phyloP scores from a whole-genome alignment of 2,113 vertebrate genomes.

The Pelusios castaneus region DNA sequence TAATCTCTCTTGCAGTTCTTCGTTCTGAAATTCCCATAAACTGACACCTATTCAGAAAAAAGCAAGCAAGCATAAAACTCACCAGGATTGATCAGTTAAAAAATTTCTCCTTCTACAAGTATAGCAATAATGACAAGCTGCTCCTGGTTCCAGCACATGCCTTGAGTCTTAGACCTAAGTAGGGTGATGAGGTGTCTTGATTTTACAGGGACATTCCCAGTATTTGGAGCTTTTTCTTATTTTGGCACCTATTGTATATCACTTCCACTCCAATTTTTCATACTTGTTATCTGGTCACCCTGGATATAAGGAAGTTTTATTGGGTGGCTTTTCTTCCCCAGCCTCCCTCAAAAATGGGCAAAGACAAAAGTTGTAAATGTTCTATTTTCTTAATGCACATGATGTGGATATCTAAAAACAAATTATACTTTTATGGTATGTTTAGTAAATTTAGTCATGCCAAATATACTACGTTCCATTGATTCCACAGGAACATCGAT shows the following conservation, averaged over 20 bases:
- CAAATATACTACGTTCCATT: neutral
- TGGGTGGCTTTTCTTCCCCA: neutral
- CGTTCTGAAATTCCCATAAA: slow-evolving; percentile 28
- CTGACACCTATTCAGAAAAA: slow-evolving; percentile 28
- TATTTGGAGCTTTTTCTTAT: too few relatives aligned
- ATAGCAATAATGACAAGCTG: neutral
- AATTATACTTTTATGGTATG: neutral
- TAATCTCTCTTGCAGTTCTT: slow-evolving; percentile 34
- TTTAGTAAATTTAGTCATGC: neutral
- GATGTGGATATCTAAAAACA: neutral
- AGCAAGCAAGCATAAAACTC: neutral
- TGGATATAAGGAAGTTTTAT: neutral
- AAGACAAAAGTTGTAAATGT: neutral
- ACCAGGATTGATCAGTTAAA: neutral
- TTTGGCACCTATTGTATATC: too few relatives aligned
- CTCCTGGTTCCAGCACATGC: neutral
- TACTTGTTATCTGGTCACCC: too few relatives aligned
- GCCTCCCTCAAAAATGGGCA: neutral
- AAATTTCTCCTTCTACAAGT: neutral
- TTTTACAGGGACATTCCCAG: too few relatives aligned
- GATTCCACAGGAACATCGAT: neutral
- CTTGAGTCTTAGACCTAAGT: neutral
- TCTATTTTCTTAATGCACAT: neutral
- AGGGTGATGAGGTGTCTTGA: too few relatives aligned
- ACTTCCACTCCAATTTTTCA: too few relatives aligned